These are phyloP conservation scores for Brachionus sp. DNA, from an alignment of 1,140 invertebrate genomes.

Conservation along the genomic window DNA sequence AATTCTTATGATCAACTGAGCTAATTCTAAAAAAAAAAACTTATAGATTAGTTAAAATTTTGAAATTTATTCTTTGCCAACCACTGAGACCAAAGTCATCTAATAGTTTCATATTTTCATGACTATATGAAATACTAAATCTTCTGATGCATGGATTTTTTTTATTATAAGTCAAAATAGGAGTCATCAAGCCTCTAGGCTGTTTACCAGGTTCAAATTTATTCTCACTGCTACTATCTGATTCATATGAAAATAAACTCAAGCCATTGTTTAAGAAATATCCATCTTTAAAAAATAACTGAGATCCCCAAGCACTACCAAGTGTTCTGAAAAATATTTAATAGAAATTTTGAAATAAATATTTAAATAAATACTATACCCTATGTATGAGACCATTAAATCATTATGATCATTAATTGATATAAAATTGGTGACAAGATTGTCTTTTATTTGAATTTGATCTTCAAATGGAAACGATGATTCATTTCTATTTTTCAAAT, in stretches of 20 bases:
- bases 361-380: background rate
- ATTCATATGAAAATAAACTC: constrained; percentile 29
- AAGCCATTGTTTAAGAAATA: constrained; percentile 43
- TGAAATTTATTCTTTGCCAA: background rate
- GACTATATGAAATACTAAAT: constrained; percentile 21
- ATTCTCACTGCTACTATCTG: background rate
- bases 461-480: background rate
- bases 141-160: constrained; percentile 41
- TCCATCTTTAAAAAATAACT: background rate
- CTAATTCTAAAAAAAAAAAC: background rate
- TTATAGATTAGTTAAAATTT: background rate
- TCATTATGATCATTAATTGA: constrained; percentile 44
- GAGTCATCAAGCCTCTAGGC: constrained; percentile 32
- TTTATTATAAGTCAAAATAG: constrained; percentile 24
- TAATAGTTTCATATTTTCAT: background rate
- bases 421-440: constrained; percentile 11
- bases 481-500: background rate
- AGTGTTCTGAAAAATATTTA: background rate
- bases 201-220: background rate
- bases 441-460: background rate
- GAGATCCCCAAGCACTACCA: background rate
- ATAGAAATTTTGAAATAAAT: background rate
- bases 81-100: constrained; percentile 30
- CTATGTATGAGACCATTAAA: constrained; percentile 43
- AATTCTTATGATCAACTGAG: background rate